Conservation (phyloP, 2,113 vertebrate species). For the Chelonoidis abingdonii region DNA sequence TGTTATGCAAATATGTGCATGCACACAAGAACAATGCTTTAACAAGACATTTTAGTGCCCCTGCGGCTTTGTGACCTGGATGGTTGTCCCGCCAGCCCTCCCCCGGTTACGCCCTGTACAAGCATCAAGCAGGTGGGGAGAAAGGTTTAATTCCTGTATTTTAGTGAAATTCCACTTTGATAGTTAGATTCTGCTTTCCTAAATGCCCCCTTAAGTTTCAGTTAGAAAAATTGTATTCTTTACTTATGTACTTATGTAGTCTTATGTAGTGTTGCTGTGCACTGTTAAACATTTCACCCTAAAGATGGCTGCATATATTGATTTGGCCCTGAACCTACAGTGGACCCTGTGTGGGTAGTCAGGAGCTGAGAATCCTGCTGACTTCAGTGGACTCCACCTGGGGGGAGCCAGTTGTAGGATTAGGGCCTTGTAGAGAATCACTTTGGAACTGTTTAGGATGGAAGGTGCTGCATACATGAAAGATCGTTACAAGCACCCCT, state of each 20-base stretch:
- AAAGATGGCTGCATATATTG: background rate
- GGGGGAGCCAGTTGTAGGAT: background rate
- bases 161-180: background rate
- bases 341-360: background rate
- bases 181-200: background rate
- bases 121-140: background rate
- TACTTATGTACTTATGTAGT: background rate
- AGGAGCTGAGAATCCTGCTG: background rate
- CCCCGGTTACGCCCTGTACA: too few relatives aligned
- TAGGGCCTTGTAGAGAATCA: background rate
- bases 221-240: background rate
- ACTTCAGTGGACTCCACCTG: background rate
- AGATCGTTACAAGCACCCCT: background rate
- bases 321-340: background rate
- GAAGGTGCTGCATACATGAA: background rate
- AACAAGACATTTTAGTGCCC: background rate
- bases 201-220: background rate
- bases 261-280: background rate
- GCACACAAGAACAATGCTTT: background rate
- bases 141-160: background rate
- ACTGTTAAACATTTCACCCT: background rate
- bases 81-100: too few relatives aligned
- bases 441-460: background rate
- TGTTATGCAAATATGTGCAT: background rate
- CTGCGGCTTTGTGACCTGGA: background rate